These are phyloP conservation scores for Mustelus asterias DNA, from an alignment of 2,113 vertebrate genomes.

Conservation along the genomic window DNA sequence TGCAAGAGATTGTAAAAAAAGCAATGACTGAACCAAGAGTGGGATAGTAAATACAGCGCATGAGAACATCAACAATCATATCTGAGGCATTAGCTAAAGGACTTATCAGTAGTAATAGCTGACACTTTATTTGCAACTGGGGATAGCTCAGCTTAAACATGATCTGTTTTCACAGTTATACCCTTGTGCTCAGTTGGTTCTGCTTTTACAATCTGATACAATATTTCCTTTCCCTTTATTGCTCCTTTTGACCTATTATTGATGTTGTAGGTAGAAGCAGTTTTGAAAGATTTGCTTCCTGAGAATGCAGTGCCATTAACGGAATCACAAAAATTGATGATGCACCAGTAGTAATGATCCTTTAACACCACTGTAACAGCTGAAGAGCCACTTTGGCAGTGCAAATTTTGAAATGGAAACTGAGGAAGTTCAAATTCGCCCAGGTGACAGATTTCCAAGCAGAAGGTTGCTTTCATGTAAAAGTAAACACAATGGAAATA, in stretches of 20 bases:
- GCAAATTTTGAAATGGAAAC: neutral
- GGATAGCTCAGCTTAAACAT: neutral
- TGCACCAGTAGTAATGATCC: no score
- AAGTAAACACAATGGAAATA: neutral
- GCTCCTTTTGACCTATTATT: neutral
- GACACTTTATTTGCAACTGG: constrained; percentile 1
- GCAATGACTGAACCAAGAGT: neutral
- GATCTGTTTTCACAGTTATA: neutral
- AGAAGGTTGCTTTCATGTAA: neutral
- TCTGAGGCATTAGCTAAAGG: neutral
- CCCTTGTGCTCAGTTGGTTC: neutral
- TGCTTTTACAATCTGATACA: neutral
- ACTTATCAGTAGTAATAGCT: neutral
- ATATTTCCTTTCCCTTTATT: neutral
- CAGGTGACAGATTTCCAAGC: neutral
- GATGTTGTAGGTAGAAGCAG: neutral
- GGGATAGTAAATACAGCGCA: neutral
- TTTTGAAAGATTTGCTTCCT: neutral
- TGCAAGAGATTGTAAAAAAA: neutral
- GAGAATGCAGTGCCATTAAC: neutral
- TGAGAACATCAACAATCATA: neutral
- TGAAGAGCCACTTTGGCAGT: neutral
- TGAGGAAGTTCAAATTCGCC: neutral
- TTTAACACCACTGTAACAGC: neutral
- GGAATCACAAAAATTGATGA: neutral